These are phyloP conservation scores for Chamaetylas fuelleborni DNA, from an alignment of 2,113 vertebrate genomes.

Conservation along the genomic window DNA sequence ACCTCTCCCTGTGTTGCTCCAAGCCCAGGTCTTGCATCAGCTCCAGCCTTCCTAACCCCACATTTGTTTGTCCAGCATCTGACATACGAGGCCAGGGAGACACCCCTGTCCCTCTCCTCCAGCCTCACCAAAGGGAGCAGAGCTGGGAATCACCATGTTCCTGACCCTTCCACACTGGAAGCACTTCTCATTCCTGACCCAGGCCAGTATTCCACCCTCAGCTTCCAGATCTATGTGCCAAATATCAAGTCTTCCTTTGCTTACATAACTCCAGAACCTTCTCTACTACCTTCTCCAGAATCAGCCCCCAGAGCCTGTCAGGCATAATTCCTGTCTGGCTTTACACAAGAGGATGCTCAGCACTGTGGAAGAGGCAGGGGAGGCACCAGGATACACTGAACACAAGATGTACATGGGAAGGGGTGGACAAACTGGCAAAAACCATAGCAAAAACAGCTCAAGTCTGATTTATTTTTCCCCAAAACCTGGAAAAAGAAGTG, in stretches of 20 bases:
- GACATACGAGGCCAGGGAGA: not conserved
- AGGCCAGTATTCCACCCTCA: not conserved
- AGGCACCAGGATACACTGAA: not conserved
- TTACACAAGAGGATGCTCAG: not conserved
- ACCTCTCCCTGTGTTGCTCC: not conserved
- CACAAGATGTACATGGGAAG: accelerated
- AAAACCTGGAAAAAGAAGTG: not conserved
- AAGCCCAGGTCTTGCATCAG: accelerated
- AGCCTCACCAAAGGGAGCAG: not conserved
- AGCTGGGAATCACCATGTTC: not conserved
- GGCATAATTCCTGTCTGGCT: not conserved
- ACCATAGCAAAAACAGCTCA: not conserved
- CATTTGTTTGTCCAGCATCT: not conserved
- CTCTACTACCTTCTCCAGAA: not conserved
- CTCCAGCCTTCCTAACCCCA: not conserved
- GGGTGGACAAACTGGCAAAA: not conserved
- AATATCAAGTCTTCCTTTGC: not conserved
- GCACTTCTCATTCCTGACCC: not conserved
- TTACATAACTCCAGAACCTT: not conserved
- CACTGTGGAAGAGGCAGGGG: not conserved
- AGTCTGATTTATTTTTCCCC: not conserved
- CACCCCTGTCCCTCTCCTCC: not conserved
- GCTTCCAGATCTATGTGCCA: not conserved
- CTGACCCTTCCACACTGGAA: not conserved
- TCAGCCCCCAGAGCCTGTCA: not conserved